Conservation (phyloP, 2,797 vertebrate species). For the Podarcis siculus region DNA sequence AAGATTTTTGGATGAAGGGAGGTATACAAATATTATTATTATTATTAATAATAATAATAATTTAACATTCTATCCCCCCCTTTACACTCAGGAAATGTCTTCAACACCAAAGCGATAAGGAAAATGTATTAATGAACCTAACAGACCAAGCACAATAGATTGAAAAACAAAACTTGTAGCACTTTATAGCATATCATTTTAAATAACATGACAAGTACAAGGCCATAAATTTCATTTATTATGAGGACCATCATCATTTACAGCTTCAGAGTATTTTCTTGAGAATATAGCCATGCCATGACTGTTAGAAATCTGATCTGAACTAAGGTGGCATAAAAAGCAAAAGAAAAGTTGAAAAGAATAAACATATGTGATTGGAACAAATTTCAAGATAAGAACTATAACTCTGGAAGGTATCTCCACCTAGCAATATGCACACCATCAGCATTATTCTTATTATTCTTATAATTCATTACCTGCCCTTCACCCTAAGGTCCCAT, state of each 20-base stretch:
- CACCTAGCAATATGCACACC: too few relatives aligned
- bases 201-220: not conserved
- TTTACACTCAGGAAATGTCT: not conserved
- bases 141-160: not conserved
- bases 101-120: not conserved
- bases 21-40: too few relatives aligned
- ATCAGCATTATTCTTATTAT: too few relatives aligned
- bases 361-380: not conserved
- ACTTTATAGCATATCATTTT: not conserved
- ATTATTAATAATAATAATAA: too few relatives aligned
- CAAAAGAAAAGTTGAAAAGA: not conserved
- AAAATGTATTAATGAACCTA: not conserved
- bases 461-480: too few relatives aligned
- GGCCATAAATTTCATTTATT: not conserved
- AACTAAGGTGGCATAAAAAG: not conserved
- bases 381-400: not conserved
- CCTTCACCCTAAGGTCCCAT: too few relatives aligned
- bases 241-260: not conserved
- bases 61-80: not conserved
- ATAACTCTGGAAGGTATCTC: not conserved
- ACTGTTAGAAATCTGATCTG: not conserved
- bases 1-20: too few relatives aligned
- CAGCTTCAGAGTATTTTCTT: not conserved
- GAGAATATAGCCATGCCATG: not conserved
- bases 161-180: not conserved